Conservation (phyloP, 1,140 invertebrate genomes). For the Protaetia brevitarsis region DNA sequence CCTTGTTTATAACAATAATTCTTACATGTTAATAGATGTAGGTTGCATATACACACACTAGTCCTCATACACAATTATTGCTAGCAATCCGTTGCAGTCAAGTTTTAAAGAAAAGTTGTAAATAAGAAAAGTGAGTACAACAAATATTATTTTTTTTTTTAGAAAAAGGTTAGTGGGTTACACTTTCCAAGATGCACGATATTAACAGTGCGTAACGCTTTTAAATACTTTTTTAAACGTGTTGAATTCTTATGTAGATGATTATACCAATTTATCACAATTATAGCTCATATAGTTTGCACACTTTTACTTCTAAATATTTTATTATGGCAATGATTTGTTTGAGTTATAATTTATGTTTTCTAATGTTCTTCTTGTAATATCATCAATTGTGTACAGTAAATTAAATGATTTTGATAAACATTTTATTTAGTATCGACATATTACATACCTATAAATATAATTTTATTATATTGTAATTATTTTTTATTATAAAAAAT, state of each 20-base stretch:
- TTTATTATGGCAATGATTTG: too few species aligned
- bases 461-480: too few species aligned
- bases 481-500: too few species aligned
- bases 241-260: neutral
- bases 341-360: too few species aligned
- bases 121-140: neutral
- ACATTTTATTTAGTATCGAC: too few species aligned
- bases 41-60: too few species aligned
- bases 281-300: neutral
- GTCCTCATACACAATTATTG: neutral
- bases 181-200: neutral
- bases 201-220: constrained; percentile 8
- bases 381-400: too few species aligned
- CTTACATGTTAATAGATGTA: too few species aligned
- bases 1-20: too few species aligned
- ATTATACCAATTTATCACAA: neutral
- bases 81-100: neutral
- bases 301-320: neutral
- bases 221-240: constrained; percentile 4
- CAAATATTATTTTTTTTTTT: neutral
- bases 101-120: constrained; percentile 1
- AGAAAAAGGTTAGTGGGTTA: constrained; percentile 12
- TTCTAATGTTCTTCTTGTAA: too few species aligned
- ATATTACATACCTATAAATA: too few species aligned
- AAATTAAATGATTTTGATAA: too few species aligned